Conservation (phyloP, 2,797 vertebrate genomes). For the Sebastes ruberrimus region DNA sequence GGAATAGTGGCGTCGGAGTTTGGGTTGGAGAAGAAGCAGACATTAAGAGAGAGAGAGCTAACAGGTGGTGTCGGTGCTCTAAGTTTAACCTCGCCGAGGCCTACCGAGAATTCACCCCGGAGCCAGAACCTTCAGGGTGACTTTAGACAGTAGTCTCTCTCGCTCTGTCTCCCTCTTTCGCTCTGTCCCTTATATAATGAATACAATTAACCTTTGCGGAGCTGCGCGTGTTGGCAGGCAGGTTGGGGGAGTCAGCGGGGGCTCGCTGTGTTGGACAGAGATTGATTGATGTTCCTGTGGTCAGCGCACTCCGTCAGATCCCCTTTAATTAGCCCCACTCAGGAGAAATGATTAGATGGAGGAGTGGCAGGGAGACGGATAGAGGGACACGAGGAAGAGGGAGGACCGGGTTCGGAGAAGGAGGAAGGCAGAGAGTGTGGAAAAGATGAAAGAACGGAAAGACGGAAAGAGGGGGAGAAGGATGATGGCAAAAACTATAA, state of each 20-base stretch:
- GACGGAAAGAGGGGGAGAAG: neutral
- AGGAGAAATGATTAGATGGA: conserved; percentile 69
- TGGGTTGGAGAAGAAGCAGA: neutral
- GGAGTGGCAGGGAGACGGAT: conserved; percentile 61
- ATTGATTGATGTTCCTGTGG: conserved; percentile 83
- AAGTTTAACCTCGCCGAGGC: conserved; percentile 59
- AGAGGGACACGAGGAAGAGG: conserved; percentile 36
- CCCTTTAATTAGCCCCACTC: conserved; percentile 82
- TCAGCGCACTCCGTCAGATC: conserved; percentile 76
- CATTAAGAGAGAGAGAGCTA: conserved; percentile 29
- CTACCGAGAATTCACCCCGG: conserved; percentile 43
- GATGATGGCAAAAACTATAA: conserved; percentile 50
- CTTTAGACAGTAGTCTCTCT: conserved; percentile 56
- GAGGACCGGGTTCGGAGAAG: conserved; percentile 14
- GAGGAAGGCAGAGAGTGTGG: neutral
- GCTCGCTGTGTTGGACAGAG: conserved; percentile 71
- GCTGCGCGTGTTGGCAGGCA: conserved; percentile 66
- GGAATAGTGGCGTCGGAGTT: neutral
- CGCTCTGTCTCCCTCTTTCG: conserved; percentile 5
- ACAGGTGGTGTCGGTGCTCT: conserved; percentile 51
- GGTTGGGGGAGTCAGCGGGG: conserved; percentile 68
- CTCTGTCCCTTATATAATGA: conserved; percentile 78
- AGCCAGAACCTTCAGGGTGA: conserved; percentile 74
- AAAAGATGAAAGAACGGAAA: neutral
- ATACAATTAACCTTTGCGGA: conserved; percentile 85